Base-by-base conservation (phyloP, 2,888 invertebrate genomes). In the Xestia sexstrigata region DNA sequence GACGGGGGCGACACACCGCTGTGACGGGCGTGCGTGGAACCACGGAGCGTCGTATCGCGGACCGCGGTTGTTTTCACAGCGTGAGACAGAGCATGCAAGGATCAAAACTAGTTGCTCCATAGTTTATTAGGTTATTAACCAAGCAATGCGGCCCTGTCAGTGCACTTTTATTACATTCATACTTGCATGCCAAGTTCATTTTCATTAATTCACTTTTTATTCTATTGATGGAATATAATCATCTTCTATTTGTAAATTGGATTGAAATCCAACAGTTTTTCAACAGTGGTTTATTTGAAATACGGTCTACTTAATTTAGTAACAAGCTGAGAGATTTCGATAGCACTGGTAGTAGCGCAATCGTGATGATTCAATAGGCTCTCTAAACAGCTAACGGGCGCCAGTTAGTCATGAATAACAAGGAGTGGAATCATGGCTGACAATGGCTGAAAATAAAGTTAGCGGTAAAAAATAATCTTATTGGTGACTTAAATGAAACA, bases 1-100 rank as follows among this genome's bases (percentile, higher is more conserved):
- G 95, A 94, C 82, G 78, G 80, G 76, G 88, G 95, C 96, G 96
- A 94, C 96, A 92, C 92, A 83, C 85, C 78, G 86, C 87, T 81
- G 79, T 88, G 88, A 88, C 93, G 96, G 94, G 58, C 70, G 82
- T 83, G 79, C 80, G 83, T 76, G 89, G 95, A 94, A 96, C 96
- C 95, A 95, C 71, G 63, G 67, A 88, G 92, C 93, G 93, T 93
- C 92, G 72, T 72, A 80, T 42, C 62, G 73, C 23, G 11, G 7
- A 78, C 79, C 79, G 74, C 72, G 74, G 68, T 77, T 83, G 80
- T 83, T 47, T 72, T 86, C 78, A 73, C 66, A 86, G 79, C 67
- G 68, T 76, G 72, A 76, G 76, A 81, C 68, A 72, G 81, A 87
- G 85, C 88, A 86, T 89, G 88, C 91, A 91, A 94, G 93, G 93